A percentile compares a stretch with the other conserved stretches of the same genome.
Conservation (phyloP, 2,113 vertebrate genomes). For the Polypterus senegalus region DNA sequence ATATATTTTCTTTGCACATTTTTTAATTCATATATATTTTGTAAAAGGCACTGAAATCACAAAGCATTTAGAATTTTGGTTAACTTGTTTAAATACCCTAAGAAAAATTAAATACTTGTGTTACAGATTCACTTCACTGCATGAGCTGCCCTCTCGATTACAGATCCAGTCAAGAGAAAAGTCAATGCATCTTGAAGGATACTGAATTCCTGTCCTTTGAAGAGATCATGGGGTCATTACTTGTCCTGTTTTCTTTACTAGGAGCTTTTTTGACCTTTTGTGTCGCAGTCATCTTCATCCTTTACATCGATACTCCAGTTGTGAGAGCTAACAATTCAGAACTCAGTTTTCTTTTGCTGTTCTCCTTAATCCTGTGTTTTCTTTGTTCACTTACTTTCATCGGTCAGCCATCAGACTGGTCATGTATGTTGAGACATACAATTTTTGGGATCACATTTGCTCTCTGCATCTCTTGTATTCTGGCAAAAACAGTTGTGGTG, state of each 20-base stretch:
- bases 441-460: constrained; percentile 45
- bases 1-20: too few relatives aligned
- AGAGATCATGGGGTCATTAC: constrained; percentile 39
- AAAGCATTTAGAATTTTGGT: too few relatives aligned
- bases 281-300: constrained; percentile 37
- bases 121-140: constrained; percentile 41
- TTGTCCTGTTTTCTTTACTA: constrained; percentile 30
- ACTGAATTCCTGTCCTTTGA: constrained; percentile 37
- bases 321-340: constrained; percentile 40
- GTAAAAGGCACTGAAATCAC: too few relatives aligned
- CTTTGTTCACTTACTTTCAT: constrained; percentile 45
- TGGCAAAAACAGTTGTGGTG: constrained; percentile 40
- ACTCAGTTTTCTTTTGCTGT: constrained; percentile 41
- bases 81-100: constrained; percentile 6
- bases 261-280: constrained; percentile 30
- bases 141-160: constrained; percentile 32
- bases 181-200: constrained; percentile 35
- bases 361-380: constrained; percentile 41
- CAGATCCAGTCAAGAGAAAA: constrained; percentile 38
- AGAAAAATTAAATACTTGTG: background rate
- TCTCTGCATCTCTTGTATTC: constrained; percentile 42
- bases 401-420: constrained; percentile 38
- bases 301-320: constrained; percentile 36
- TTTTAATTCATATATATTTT: too few relatives aligned
- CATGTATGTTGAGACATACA: constrained; percentile 44